phyloP scores from a whole-genome alignment of 2,888 invertebrate species.

The Eupithecia centaureata region DNA sequence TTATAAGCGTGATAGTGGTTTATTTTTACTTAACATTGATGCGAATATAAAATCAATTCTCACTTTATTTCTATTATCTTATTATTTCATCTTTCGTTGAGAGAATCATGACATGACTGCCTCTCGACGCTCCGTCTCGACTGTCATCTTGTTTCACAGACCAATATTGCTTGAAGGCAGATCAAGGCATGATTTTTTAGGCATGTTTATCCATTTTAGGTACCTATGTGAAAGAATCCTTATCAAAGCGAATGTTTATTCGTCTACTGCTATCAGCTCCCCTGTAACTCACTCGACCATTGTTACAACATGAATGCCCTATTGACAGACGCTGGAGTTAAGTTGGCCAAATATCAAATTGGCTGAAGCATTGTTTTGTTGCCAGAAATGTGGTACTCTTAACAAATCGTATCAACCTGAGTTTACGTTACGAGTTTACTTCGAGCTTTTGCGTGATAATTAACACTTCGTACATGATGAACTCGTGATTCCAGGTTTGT shows the following conservation, averaged over 20 bases:
- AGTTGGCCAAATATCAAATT: slow-evolving; percentile 70
- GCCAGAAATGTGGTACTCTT: not conserved
- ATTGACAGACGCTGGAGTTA: slow-evolving; percentile 66
- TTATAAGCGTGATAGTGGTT: no score
- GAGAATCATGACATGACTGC: no score
- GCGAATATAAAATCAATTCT: no score
- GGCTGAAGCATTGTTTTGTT: slow-evolving; percentile 53
- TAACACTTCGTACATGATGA: not conserved
- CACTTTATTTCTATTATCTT: no score
- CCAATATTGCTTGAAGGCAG: no score
- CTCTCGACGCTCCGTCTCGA: no score
- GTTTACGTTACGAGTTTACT: not conserved
- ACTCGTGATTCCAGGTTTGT: not conserved
- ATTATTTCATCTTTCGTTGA: no score
- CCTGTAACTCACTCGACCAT: slow-evolving; percentile 52
- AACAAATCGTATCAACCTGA: not conserved
- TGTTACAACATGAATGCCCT: slow-evolving; percentile 60
- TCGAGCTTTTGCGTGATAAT: not conserved
- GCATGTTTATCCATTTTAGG: no score
- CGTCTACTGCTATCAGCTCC: not conserved
- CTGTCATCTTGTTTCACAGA: no score
- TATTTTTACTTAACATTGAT: no score
- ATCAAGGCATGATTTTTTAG: no score
- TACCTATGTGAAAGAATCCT: not conserved
- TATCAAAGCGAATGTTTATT: not conserved